Percentiles rank a stretch among this genome's conserved stretches.
phyloP scores from a whole-genome alignment of 2,888 invertebrate genomes.

The Invenusta paracnida region DNA sequence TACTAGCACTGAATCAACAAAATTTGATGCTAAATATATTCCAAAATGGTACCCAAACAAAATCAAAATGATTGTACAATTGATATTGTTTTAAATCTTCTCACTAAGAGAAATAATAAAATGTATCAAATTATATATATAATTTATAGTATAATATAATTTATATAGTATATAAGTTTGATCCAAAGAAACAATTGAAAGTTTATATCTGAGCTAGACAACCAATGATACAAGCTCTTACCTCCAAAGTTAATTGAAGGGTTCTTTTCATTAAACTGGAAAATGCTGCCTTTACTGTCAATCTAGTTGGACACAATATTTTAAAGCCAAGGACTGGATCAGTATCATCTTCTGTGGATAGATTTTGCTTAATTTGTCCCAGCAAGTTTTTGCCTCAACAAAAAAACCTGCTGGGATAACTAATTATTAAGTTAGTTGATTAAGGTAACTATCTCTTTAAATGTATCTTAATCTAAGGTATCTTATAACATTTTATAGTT shows the following conservation, averaged over 20 bases:
- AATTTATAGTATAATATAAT: too few species aligned
- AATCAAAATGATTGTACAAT: too few species aligned
- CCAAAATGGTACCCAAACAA: too few species aligned
- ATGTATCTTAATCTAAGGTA: conserved; percentile 29
- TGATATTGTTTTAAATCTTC: too few species aligned
- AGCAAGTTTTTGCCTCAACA: neutral
- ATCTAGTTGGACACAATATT: neutral
- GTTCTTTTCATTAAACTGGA: neutral
- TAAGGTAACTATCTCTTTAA: conserved; percentile 17
- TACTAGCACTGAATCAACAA: too few species aligned
- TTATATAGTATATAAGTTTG: too few species aligned
- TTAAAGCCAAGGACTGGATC: conserved; percentile 3
- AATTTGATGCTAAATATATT: too few species aligned
- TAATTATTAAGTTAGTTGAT: too few species aligned
- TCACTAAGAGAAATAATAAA: too few species aligned
- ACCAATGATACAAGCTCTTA: conserved; percentile 4
- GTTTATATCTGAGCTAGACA: conserved; percentile 4
- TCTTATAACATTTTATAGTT: conserved; percentile 16
- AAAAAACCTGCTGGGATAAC: too few species aligned
- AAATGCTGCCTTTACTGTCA: conserved; percentile 1
- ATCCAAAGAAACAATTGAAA: conserved; percentile 23
- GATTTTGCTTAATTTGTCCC: conserved; percentile 26
- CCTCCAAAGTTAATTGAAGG: conserved; percentile 13
- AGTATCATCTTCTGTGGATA: conserved; percentile 12
- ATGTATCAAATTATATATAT: too few species aligned